Conservation (phyloP, 1,140 invertebrate species). For the Drosophila equinoxialis region DNA sequence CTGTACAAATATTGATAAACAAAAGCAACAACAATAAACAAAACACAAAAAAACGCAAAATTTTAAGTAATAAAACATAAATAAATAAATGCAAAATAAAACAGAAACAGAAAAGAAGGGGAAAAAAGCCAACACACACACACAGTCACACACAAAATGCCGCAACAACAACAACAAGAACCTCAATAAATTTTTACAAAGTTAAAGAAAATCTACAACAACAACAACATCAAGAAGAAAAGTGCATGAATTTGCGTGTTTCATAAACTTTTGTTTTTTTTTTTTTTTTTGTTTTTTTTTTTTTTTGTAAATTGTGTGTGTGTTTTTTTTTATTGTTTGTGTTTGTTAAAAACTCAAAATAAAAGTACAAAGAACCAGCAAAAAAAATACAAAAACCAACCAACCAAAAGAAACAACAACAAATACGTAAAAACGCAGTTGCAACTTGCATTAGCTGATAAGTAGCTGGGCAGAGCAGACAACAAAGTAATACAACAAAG, state of each 20-base stretch:
- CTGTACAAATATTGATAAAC: conserved; percentile 57
- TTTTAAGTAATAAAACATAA: conserved; percentile 30
- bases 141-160: not conserved
- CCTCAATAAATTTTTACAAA: not conserved
- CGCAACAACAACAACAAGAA: not conserved
- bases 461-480: conserved; percentile 15
- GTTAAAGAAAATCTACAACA: not conserved
- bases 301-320: not conserved
- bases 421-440: conserved; percentile 36
- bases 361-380: conserved; percentile 46
- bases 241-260: not conserved
- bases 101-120: not conserved
- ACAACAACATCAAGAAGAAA: not conserved
- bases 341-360: conserved; percentile 16
- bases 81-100: conserved; percentile 16
- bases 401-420: not conserved
- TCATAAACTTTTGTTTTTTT: not conserved
- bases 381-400: not conserved
- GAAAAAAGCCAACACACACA: not conserved
- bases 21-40: conserved; percentile 28
- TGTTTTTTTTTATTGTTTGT: conserved; percentile 7
- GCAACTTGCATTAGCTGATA: conserved; percentile 43
- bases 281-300: conserved; percentile 3
- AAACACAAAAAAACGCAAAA: conserved; percentile 6
- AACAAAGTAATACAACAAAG: conserved; percentile 35